Base-by-base conservation (phyloP, 2,888 invertebrate species). In the Meiosimyza decipiens region DNA sequence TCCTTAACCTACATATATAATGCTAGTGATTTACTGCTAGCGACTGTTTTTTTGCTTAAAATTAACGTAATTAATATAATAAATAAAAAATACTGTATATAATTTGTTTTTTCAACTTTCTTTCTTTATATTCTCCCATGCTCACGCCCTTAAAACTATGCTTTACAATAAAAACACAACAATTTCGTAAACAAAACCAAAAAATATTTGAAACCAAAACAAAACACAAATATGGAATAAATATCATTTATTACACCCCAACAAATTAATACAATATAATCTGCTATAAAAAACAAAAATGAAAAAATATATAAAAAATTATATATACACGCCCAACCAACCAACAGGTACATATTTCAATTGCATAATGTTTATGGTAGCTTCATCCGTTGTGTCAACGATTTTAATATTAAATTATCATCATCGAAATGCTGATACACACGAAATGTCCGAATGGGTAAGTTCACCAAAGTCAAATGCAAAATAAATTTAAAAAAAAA, bases 311-410 rank as follows among this genome's bases (percentile, higher is more conserved):
- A 28, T 40, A 71, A 15, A 76, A 79, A 80, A 78, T 80, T 76
- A 78, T 82, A 81, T 81, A 82, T 80, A 84, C 84, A 84, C 85
- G 85, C 85, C 84, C 85, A 84, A 84, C 84, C 84, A 84, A 84
- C 84, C 84, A 85, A 89, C 85, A 93, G 95, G 95, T 88, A 97
- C 97, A 82, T 98, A 98, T 90, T 98, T 98, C 91, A 98, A 98
- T 91, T 97, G 97, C 90, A 98, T 98, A 90, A 98, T 98, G 98
- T 96, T 98, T 89, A 98, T 98, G 97, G 98, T 98, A 89, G 97
- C 98, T 83, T 95, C 97, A 85, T 98, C 98, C 80, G 98, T 98
- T 87, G 96, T 98, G 86, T 97, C 97, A 88, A 98, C 98, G 79
- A 98, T 98, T 87, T 93, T 98, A 85, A 97, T 98, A 88, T 92